These are phyloP conservation scores for Amaurobius ferox DNA, from an alignment of 2,888 invertebrate genomes.

Conservation along the genomic window DNA sequence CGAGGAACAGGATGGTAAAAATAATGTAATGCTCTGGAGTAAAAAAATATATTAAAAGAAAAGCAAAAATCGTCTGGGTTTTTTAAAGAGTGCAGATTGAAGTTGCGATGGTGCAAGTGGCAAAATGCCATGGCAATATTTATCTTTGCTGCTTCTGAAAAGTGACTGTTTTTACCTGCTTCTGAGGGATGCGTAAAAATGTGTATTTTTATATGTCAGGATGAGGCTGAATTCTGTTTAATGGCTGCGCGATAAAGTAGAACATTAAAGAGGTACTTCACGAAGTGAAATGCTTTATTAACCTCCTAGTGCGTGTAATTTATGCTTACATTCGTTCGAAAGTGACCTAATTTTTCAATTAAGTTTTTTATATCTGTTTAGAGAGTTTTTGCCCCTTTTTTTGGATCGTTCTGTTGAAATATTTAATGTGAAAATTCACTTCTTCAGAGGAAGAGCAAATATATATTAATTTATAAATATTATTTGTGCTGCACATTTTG, in stretches of 20 bases:
- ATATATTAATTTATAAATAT: too few species aligned
- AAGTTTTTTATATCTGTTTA: too few species aligned
- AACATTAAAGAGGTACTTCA: neutral
- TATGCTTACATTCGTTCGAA: too few species aligned
- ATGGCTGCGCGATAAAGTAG: neutral
- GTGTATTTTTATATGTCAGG: conserved; percentile 15
- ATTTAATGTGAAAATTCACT: too few species aligned
- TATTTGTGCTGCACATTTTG: too few species aligned
- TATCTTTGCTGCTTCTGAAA: conserved; percentile 21
- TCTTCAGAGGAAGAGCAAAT: too few species aligned
- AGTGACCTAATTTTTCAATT: too few species aligned
- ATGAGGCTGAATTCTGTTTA: neutral
- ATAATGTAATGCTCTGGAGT: neutral
- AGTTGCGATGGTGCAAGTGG: conserved; percentile 19
- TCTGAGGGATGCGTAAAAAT: neutral
- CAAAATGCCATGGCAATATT: conserved; percentile 31
- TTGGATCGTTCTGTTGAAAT: too few species aligned
- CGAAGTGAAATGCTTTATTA: neutral
- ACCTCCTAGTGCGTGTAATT: too few species aligned
- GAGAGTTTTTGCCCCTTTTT: too few species aligned
- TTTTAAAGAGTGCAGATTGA: conserved; percentile 13
- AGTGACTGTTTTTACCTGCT: conserved; percentile 15
- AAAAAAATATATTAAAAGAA: neutral
- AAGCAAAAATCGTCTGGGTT: neutral
- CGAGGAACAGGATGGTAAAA: neutral